Evolutionary conservation across 2,797 vertebrate species (phyloP).

Genomic region (Myoxocephalus aenaeus): DNA sequence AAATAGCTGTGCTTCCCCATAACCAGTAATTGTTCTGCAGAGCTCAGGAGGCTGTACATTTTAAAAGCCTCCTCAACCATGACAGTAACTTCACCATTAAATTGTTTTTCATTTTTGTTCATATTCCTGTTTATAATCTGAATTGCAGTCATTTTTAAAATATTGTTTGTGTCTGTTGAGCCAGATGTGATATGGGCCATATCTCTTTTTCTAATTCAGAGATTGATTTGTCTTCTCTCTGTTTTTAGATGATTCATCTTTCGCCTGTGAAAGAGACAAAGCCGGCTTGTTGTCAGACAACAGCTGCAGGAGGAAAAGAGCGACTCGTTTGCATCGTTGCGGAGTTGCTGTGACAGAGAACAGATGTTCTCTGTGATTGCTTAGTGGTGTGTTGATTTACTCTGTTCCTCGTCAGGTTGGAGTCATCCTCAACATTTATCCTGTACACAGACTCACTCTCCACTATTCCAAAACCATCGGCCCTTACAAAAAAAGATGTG

Average conservation of each 20-base stretch:
- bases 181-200: conserved; percentile 46
- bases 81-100: conserved; percentile 44
- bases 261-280: conserved; percentile 29
- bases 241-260: conserved; percentile 50
- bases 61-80: conserved; percentile 28
- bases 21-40: conserved; percentile 25
- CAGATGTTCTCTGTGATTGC: conserved; percentile 73
- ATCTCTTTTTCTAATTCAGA: conserved; percentile 35
- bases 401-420: conserved; percentile 28
- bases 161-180: not conserved
- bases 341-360: conserved; percentile 62
- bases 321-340: conserved; percentile 53
- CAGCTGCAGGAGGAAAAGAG: conserved; percentile 67
- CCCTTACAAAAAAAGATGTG: not conserved
- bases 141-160: conserved; percentile 8
- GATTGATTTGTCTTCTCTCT: conserved; percentile 39
- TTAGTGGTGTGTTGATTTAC: conserved; percentile 56
- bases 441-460: not conserved
- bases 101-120: conserved; percentile 29
- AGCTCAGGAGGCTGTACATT: conserved; percentile 36
- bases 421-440: conserved; percentile 42
- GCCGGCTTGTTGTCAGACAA: conserved; percentile 56
- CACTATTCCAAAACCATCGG: not conserved
- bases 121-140: conserved; percentile 26
- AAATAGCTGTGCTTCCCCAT: conserved; percentile 37